Evolutionary conservation across 37 sponge, comb jelly and placozoan species (phyloP).

Genomic region (Cladorhizidae sp.): DNA sequence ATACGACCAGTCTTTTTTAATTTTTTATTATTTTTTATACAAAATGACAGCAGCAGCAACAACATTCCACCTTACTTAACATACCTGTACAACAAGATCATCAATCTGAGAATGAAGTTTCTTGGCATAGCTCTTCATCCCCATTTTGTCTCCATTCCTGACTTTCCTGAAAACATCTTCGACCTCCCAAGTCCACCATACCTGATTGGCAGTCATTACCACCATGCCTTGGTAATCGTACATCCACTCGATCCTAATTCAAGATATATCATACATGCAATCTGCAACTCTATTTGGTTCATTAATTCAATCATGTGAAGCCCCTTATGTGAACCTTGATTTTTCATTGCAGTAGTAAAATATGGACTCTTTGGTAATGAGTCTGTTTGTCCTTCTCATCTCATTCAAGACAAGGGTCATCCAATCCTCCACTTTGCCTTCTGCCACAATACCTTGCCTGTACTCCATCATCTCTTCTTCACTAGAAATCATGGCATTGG

Average conservation of each 20-base stretch:
- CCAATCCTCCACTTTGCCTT: constrained; percentile 99
- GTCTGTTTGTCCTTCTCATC: constrained; percentile 94
- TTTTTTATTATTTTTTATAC: neutral
- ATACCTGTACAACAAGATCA: constrained; percentile 92
- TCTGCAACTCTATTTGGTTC: neutral
- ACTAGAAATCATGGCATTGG: constrained; percentile 93
- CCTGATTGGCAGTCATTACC: constrained; percentile 93
- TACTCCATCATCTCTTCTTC: constrained; percentile 99
- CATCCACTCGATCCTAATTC: constrained; percentile 92
- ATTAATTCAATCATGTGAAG: neutral
- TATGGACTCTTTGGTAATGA: constrained; percentile 93
- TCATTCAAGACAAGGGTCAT: constrained; percentile 95
- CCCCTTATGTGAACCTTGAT: constrained; percentile 35
- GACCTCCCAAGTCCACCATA: constrained; percentile 99
- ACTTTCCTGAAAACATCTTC: constrained; percentile 98
- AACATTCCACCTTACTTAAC: neutral
- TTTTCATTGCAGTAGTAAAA: constrained; percentile 83
- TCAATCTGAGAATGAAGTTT: constrained; percentile 95
- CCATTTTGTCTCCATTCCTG: constrained; percentile 99
- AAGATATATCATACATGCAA: constrained; percentile 18
- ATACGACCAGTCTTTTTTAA: neutral
- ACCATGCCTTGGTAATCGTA: constrained; percentile 98
- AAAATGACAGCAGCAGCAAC: neutral
- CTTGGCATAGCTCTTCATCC: constrained; percentile 95
- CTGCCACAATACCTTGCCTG: constrained; percentile 74